Evolutionary conservation across 2,797 vertebrate species (phyloP).

Genomic region (Tarsius wallacei): DNA sequence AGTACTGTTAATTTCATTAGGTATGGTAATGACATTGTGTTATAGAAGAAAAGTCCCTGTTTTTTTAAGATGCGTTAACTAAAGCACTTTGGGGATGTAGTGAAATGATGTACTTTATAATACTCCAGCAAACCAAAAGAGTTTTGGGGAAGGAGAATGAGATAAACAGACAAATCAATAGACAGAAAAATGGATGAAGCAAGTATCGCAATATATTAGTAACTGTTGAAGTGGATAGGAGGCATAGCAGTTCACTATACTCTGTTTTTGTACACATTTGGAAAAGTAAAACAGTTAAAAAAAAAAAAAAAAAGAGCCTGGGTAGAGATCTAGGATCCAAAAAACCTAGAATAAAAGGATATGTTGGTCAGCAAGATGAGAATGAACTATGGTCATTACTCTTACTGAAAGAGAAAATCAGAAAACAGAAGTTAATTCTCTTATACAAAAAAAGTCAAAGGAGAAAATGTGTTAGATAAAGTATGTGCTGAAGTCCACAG

Average conservation of each 20-base stretch:
- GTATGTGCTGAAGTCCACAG: not conserved
- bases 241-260: not conserved
- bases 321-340: not conserved
- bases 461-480: constrained; percentile 8
- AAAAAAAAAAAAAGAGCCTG: not conserved
- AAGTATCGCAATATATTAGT: not conserved
- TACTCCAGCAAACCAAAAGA: not conserved
- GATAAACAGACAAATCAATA: not conserved
- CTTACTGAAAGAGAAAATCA: not conserved
- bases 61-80: not conserved
- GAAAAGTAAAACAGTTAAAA: not conserved
- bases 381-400: not conserved
- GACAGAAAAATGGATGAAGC: not conserved
- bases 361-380: not conserved
- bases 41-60: not conserved
- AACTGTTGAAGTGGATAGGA: not conserved
- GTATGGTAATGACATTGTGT: not conserved
- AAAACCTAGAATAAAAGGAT: not conserved
- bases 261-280: not conserved
- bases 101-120: constrained; percentile 8
- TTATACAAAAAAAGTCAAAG: not conserved
- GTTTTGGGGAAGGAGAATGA: accelerated
- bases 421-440: not conserved
- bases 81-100: not conserved
- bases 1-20: not conserved